A percentile compares a stretch with the other conserved stretches of the same genome.
Evolutionary conservation across 2,113 vertebrate genomes (phyloP).

Genomic region (Climacteris rufus): DNA sequence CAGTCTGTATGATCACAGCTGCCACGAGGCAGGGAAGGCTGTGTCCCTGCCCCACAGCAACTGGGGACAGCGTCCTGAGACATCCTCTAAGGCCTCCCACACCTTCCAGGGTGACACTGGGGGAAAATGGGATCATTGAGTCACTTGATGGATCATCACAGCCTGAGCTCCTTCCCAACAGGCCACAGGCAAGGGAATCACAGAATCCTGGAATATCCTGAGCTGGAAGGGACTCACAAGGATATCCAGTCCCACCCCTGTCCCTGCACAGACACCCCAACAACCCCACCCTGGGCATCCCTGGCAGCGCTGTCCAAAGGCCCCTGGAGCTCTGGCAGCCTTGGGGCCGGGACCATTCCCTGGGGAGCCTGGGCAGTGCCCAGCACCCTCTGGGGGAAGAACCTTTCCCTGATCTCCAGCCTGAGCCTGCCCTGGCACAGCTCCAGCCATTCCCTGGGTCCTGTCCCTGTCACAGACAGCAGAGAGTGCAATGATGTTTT

Average conservation of each 20-base stretch:
- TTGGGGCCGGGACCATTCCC: not conserved
- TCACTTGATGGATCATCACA: no score
- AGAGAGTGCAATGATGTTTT: not conserved
- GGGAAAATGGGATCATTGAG: fast-evolving
- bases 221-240: not conserved
- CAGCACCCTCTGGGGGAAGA: not conserved
- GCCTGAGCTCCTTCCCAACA: not conserved
- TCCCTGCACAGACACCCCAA: not conserved
- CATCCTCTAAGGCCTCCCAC: not conserved
- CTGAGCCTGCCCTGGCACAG: not conserved
- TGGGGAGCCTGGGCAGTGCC: not conserved
- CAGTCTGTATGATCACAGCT: not conserved
- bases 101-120: not conserved
- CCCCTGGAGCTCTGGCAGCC: not conserved
- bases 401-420: not conserved
- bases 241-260: fast-evolving
- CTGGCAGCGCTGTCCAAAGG: not conserved
- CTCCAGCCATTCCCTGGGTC: fast-evolving
- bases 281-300: not conserved
- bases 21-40: not conserved
- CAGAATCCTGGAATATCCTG: not conserved
- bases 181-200: no score
- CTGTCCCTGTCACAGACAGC: not conserved
- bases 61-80: not conserved
- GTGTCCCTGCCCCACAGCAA: not conserved